A percentile compares a stretch with the other conserved stretches of the same genome.
Evolutionary conservation across 1,140 invertebrate genomes (phyloP).

Genomic region (Ostrea denselamellosa): DNA sequence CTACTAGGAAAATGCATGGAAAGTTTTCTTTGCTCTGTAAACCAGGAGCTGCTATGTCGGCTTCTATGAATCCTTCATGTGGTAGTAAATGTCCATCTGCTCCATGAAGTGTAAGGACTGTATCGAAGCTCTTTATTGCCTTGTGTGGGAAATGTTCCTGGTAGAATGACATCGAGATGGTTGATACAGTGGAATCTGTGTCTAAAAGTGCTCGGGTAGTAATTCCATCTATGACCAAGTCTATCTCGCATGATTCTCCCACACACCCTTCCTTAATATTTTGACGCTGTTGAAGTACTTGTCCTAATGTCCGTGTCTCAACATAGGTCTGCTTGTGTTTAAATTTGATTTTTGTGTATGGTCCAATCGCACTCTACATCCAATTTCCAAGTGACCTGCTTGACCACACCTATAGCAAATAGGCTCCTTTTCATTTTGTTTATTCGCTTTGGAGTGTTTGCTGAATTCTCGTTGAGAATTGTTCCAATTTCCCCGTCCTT

Average conservation of each 20-base stretch:
- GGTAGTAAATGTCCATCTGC: not conserved
- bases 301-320: conserved; percentile 12
- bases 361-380: conserved; percentile 19
- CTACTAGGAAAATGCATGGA: not conserved
- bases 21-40: not conserved
- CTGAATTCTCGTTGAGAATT: too few relatives aligned
- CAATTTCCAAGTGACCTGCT: conserved; percentile 25
- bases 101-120: not conserved
- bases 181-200: too few relatives aligned
- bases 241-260: not conserved
- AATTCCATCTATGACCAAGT: not conserved
- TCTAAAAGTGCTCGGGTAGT: too few relatives aligned
- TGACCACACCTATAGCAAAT: conserved; percentile 42
- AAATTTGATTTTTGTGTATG: conserved; percentile 13
- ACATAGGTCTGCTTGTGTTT: conserved; percentile 40
- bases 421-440: not conserved
- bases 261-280: not conserved
- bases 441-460: too few relatives aligned
- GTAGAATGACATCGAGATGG: conserved; percentile 5
- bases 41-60: not conserved
- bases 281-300: not conserved
- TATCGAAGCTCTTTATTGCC: not conserved
- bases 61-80: conserved; percentile 11
- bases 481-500: too few relatives aligned
- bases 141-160: not conserved